Evolutionary conservation across 1,140 invertebrate species (phyloP).

Genomic region (Orchesella cincta): DNA sequence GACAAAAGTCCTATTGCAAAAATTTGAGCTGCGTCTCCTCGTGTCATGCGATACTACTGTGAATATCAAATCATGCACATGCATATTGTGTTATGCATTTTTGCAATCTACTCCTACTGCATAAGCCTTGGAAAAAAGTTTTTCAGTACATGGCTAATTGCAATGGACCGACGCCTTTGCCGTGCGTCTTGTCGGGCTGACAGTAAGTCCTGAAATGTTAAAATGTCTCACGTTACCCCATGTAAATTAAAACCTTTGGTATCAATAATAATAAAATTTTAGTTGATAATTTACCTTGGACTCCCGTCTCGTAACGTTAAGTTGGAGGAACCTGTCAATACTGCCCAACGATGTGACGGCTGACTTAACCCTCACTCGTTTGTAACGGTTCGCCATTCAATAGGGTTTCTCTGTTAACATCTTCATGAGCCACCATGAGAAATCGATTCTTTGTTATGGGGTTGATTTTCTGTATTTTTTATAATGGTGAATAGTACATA

Average conservation of each 20-base stretch:
- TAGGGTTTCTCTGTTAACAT: background rate
- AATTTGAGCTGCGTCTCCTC: too few relatives aligned
- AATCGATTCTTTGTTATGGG: background rate
- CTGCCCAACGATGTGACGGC: background rate
- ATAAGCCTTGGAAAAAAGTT: too few relatives aligned
- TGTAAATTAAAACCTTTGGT: background rate
- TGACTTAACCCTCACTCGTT: background rate
- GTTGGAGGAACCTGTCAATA: conserved; percentile 5
- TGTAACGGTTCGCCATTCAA: background rate
- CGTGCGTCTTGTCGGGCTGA: background rate
- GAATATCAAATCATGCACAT: too few relatives aligned
- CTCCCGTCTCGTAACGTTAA: background rate
- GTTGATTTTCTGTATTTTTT: conserved; percentile 14
- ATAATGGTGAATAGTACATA: too few relatives aligned
- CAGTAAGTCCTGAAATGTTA: background rate
- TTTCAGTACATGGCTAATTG: conserved; percentile 2
- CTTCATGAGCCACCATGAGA: conserved; percentile 15
- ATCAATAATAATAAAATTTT: background rate
- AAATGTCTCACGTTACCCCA: background rate
- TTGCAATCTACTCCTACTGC: too few relatives aligned
- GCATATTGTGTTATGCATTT: too few relatives aligned
- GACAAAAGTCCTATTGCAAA: background rate
- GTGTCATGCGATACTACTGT: too few relatives aligned
- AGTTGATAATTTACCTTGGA: background rate
- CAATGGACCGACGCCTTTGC: background rate